Evolutionary conservation across 2,113 vertebrate genomes (phyloP).

Genomic region (Albula goreensis): DNA sequence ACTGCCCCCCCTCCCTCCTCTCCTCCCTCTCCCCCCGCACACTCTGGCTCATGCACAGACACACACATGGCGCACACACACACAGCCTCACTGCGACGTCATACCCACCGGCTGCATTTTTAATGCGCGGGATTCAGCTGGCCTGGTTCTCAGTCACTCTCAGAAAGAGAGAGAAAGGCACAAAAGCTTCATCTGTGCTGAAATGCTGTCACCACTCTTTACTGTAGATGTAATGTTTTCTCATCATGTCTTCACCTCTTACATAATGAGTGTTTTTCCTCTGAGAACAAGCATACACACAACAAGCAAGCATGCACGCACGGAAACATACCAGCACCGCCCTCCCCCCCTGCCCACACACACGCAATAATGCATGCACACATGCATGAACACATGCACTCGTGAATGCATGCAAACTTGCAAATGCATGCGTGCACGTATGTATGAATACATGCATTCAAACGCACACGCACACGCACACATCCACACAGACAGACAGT

Average conservation of each 20-base stretch:
- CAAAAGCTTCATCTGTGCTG: background rate
- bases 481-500: background rate
- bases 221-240: background rate
- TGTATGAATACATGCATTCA: background rate
- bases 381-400: background rate
- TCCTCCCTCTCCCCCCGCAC: constrained; percentile 13
- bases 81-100: constrained; percentile 34
- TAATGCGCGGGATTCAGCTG: constrained; percentile 7
- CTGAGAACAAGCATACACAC: background rate
- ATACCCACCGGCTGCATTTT: constrained; percentile 43
- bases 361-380: too few species aligned
- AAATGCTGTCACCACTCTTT: background rate
- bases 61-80: constrained; percentile 7
- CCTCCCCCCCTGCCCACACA: too few species aligned
- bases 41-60: constrained; percentile 17
- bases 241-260: background rate
- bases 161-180: background rate
- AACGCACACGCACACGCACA: background rate
- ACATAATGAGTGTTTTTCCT: background rate
- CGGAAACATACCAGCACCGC: background rate
- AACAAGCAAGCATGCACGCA: background rate
- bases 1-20: constrained; percentile 48
- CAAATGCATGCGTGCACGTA: background rate
- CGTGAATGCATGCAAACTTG: too few species aligned
- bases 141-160: background rate